Base-by-base conservation (phyloP, 2,797 vertebrate species). In the Alectoris magna region DNA sequence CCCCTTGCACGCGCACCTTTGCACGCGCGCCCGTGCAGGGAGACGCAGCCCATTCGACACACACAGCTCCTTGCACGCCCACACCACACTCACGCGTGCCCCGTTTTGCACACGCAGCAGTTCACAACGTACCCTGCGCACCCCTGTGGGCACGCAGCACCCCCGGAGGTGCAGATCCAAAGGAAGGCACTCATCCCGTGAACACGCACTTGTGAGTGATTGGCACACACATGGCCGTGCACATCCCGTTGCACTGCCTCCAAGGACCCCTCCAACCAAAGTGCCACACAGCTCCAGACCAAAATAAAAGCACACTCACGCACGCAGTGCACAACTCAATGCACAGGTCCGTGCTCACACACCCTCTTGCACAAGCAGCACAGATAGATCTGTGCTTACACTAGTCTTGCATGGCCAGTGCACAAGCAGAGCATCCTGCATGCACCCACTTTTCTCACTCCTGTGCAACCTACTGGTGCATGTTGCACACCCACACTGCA, bases 301-400 rank as follows among this genome's bases (percentile, higher is more conserved):
- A 7, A 12, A 43, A 4, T 1, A 18, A 23, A 18, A 62, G 27
- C 26, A 1, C 31, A 2, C 9, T 38, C 48, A 0, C 27, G 3
- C 23, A 5, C 15, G 2, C 39, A 8, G 14, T 0, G 51, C 27
- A 18, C 27, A 31, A 53, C 27, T 53, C 27, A 31, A 34, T 3
- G 9, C 75, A 22, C 64, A 11, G 1, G 44, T 12, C 34, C 27
- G 9, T 9, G 1, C 39, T 53, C 26, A 29, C 51, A 53, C 51
- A 27, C 51, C 15, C 51, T 49, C 48, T 31, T 29, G 51, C 51
- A 53, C 51, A 17, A 31, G 6, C 18, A 3, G 9, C 2, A 0
- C 27, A 4, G 3, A 0, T 0, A 1, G 22, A 9, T 3, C 34
- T 8, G 3, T 19, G 53, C 24, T 63, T 51, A 19, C 39, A 7